A percentile compares a stretch with the other conserved stretches of the same genome.
These are phyloP conservation scores for Chaetogeoica ovagalla DNA, from an alignment of 2,888 invertebrate species.

Conservation along the genomic window DNA sequence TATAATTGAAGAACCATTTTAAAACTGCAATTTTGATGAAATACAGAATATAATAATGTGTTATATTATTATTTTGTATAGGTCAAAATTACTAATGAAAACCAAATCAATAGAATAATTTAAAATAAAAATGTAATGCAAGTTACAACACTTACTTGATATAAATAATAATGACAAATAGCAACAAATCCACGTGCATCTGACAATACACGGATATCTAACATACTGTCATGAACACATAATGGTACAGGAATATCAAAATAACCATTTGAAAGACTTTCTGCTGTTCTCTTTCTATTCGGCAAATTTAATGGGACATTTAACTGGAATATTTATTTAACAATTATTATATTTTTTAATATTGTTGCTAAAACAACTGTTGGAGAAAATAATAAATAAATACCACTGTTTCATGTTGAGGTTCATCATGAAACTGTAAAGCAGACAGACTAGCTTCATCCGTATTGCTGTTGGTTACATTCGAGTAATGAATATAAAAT, in stretches of 20 bases:
- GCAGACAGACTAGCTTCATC: conserved; percentile 77
- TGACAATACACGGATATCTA: conserved; percentile 78
- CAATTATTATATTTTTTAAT: neutral
- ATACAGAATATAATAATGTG: neutral
- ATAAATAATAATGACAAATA: conserved; percentile 73
- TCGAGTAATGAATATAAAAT: conserved; percentile 80
- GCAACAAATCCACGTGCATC: conserved; percentile 72
- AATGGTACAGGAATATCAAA: conserved; percentile 81
- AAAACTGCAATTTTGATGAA: too few species aligned
- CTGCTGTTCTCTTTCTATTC: conserved; percentile 65
- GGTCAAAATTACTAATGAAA: neutral
- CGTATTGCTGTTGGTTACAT: conserved; percentile 66
- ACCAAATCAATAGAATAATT: neutral
- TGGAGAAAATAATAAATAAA: conserved; percentile 57
- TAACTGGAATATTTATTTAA: conserved; percentile 63
- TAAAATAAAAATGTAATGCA: conserved; percentile 41
- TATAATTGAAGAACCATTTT: too few species aligned
- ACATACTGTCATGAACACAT: conserved; percentile 77
- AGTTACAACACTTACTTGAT: conserved; percentile 62
- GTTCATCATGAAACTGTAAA: conserved; percentile 81
- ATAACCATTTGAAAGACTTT: conserved; percentile 68
- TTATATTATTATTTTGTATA: neutral
- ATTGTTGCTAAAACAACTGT: conserved; percentile 12
- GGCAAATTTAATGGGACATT: conserved; percentile 84
- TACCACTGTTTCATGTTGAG: conserved; percentile 86